Evolutionary conservation across 2,888 invertebrate species (phyloP).

Genomic region (Carterocephalus palaemon): DNA sequence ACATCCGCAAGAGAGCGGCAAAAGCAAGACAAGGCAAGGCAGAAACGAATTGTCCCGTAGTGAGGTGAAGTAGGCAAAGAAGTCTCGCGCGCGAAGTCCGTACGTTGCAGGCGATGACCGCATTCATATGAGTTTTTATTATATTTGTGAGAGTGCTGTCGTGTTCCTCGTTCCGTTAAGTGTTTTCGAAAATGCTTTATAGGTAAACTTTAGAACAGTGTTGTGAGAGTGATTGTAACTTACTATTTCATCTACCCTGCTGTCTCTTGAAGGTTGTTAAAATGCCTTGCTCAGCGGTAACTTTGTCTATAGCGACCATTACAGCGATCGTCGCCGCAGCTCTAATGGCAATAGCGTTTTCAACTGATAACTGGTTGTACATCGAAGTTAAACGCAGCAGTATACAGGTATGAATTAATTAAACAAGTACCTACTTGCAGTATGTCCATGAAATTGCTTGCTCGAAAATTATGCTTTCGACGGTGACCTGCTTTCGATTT

Average conservation of each 20-base stretch:
- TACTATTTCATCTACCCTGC: conserved; percentile 50
- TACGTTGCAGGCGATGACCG: conserved; percentile 78
- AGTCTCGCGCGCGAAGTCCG: conserved; percentile 75
- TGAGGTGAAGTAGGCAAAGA: conserved; percentile 64
- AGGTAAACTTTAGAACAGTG: conserved; percentile 70
- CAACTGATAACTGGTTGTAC: conserved; percentile 98
- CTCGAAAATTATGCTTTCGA: conserved; percentile 13
- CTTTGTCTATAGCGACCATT: conserved; percentile 96
- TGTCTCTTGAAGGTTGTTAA: conserved; percentile 68
- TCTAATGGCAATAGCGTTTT: conserved; percentile 94
- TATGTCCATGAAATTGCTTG: conserved; percentile 14
- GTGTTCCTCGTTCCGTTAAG: conserved; percentile 69
- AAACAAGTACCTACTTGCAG: not conserved
- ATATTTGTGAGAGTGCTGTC: conserved; percentile 72
- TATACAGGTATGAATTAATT: conserved; percentile 84
- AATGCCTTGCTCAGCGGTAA: conserved; percentile 97
- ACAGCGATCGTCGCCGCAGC: conserved; percentile 97
- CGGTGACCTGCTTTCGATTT: conserved; percentile 20
- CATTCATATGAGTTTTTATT: conserved; percentile 74
- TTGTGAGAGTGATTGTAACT: conserved; percentile 68
- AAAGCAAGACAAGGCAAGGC: conserved; percentile 40
- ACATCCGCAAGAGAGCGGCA: conserved; percentile 77
- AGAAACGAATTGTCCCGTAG: conserved; percentile 46
- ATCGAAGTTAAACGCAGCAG: conserved; percentile 93
- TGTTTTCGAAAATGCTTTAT: conserved; percentile 75